Evolutionary conservation across 2,797 vertebrate species (phyloP), one percentile per base, ranked within the genome.

Genomic region (Cuculus canorus): DNA sequence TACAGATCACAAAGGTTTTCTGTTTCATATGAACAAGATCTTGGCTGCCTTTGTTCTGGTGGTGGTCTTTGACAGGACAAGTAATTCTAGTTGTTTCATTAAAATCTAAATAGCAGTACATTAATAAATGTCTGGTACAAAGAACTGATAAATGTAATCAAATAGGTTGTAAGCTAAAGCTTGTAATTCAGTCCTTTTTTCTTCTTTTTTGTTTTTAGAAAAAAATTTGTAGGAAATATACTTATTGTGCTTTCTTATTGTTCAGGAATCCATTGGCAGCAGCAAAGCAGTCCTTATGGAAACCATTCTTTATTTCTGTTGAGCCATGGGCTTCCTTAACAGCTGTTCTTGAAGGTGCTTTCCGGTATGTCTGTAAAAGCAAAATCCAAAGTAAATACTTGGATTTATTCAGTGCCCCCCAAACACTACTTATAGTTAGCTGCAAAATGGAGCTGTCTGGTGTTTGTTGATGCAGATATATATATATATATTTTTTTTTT

Each of bases 361-460:
- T 98, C 93, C 25, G 96, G 92, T 99, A 99, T 17, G 98, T 98
- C 98, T 99, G 6, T 19, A 92, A 93, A 83, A 86, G 16, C 39
- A 85, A 95, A 90, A 89, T 19, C 13, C 35, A 57, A 65, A 91
- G 61, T 65, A 82, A 87, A 71, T 27, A 10, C 13, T 54, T 33
- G 28, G 10, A 24, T 86, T 76, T 45, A 11, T 52, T 83, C 82
- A 86, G 23, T 69, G 32, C 1, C n/a, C 5, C 6, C 19, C 9
- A 52, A 83, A 56, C 7, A 5, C 15, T 80, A 5, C 37, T 90
- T 48, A 24, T 10, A 19, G 33, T 53, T 50, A 54, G 76, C 15
- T 63, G 32, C 19, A 68, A 61, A 70, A 73, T 21, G 24, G 43
- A 85, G 27, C 13, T 85, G 8, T 27, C 54, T 66, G 43, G 9